A percentile compares a stretch with the other conserved stretches of the same genome.
Conservation (phyloP, 2,113 vertebrate genomes). For the Lepus europaeus region DNA sequence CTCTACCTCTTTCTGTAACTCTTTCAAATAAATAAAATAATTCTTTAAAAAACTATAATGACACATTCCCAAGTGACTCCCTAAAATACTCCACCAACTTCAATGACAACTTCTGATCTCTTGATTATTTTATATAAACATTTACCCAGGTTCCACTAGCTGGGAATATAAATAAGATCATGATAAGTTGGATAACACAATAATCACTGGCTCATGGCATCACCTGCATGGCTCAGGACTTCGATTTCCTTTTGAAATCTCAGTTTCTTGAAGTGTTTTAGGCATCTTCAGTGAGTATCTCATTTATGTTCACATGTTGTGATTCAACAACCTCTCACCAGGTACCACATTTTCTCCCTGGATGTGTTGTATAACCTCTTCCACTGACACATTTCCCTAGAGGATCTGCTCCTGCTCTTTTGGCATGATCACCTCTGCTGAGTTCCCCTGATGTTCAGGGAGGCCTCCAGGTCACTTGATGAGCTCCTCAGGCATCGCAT, state of each 20-base stretch:
- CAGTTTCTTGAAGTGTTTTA: conserved; percentile 11
- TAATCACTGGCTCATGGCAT: not conserved
- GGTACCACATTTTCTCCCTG: not conserved
- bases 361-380: not conserved
- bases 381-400: not conserved
- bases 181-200: not conserved
- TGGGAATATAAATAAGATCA: not conserved
- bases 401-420: not conserved
- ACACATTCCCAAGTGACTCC: not conserved
- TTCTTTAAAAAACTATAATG: too few species aligned
- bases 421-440: not conserved
- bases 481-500: too few species aligned
- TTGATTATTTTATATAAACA: not conserved
- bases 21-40: too few species aligned
- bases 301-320: not conserved
- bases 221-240: not conserved
- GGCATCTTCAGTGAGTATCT: conserved; percentile 6
- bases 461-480: not conserved
- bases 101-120: not conserved
- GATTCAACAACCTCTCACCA: conserved; percentile 18
- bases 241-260: not conserved
- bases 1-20: too few species aligned
- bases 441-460: not conserved
- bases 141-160: not conserved
- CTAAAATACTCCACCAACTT: not conserved